Conservation (phyloP, 2,888 invertebrate genomes). For the Cistogaster globosa region DNA sequence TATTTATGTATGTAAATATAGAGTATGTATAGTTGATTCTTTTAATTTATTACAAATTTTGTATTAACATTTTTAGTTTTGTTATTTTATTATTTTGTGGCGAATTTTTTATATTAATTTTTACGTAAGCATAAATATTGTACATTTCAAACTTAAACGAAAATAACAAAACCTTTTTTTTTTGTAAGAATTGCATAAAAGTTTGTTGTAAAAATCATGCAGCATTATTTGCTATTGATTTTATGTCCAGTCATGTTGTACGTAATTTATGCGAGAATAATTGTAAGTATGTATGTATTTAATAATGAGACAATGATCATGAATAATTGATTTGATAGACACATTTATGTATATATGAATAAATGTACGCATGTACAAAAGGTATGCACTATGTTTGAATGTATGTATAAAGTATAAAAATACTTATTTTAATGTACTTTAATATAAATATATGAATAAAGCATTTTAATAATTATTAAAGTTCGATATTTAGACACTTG, state of each 20-base stretch:
- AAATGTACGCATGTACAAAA: neutral
- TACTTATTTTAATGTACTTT: neutral
- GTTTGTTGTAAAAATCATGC: neutral
- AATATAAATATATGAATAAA: slow-evolving; percentile 10
- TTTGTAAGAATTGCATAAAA: slow-evolving; percentile 23
- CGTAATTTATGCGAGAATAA: neutral
- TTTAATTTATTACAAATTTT: slow-evolving; percentile 76
- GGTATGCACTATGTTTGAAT: slow-evolving; percentile 60
- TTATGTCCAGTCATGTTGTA: neutral
- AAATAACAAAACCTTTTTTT: slow-evolving; percentile 24
- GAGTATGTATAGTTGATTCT: slow-evolving; percentile 71
- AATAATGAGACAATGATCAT: too few relatives aligned
- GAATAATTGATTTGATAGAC: neutral
- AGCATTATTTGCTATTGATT: slow-evolving; percentile 9
- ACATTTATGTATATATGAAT: neutral
- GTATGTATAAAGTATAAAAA: slow-evolving; percentile 12
- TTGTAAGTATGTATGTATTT: neutral
- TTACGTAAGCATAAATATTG: slow-evolving; percentile 64
- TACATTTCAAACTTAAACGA: slow-evolving; percentile 52
- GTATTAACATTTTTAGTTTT: slow-evolving; percentile 1
- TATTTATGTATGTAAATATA: slow-evolving; percentile 69
- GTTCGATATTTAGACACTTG: slow-evolving; percentile 16
- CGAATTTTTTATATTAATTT: slow-evolving; percentile 62
- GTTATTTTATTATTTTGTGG: slow-evolving; percentile 29
- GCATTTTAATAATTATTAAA: neutral